Base-by-base conservation (phyloP, 2,797 vertebrate species). In the Neopelma chrysocephalum region DNA sequence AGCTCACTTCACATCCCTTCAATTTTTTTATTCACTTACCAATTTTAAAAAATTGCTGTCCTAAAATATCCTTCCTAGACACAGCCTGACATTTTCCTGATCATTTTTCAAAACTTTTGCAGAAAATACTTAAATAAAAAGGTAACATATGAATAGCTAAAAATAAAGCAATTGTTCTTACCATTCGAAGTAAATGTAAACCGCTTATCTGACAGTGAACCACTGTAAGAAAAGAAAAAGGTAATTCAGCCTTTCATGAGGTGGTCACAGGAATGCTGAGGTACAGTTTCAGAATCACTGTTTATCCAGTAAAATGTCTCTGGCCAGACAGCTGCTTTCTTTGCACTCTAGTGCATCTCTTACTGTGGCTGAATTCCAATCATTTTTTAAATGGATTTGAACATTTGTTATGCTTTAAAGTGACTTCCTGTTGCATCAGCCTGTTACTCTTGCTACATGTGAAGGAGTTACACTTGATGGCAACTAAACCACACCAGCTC, bases 201-300 rank as follows among this genome's bases (percentile, higher is more conserved):
- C 92, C 98, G 97, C 68, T 97, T 98, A 80, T 98, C 98, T 32
- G 98, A 99, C 95, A 99, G 96, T 26, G 98, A 99, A 50, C 98
- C 98, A 48, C 98, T 99, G 98, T 64, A 98, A 98, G 58, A 96
- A 87, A 97, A 97, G 89, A 87, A 94, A 90, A 90, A 94, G 43
- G 34, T 64, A 48, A 56, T 62, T 93, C 80, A 96, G 7, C 61
- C 26, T 86, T 87, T 94, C 32, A 26, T 71, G 38, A 69, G 10
- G 26, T 9, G 8, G 45, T 61, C 19, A 87, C 18, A 5, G 77
- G 51, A 91, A 53, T 4, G 8, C 19, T 0, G 1, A 81, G 70
- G 12, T 32, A 66, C 47, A 21, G 32, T 88, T 82, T 78, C 82
- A 69, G 51, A 80, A 71, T 76, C 61, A 21, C n/a, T 50, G 14